Conservation (phyloP, 2,797 vertebrate species). For the Cyprinella venusta region DNA sequence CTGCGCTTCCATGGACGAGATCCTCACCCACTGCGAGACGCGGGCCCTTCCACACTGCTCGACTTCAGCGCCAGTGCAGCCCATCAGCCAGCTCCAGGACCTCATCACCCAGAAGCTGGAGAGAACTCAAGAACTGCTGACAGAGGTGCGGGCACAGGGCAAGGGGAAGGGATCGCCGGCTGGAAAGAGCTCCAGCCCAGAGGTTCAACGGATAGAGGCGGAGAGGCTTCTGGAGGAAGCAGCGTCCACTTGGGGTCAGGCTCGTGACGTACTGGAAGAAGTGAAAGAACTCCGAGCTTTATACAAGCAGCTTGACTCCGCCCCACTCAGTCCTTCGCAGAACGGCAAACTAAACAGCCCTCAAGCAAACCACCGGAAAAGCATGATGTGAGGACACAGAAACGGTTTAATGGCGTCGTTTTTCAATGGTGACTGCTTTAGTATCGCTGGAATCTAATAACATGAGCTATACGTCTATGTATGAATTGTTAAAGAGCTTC, state of each 20-base stretch:
- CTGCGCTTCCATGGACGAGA: constrained; percentile 92
- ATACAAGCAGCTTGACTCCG: constrained; percentile 80
- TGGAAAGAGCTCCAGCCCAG: constrained; percentile 67
- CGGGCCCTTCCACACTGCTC: constrained; percentile 49
- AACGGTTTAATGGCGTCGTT: not conserved
- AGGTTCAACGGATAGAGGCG: constrained; percentile 77
- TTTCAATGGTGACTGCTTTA: constrained; percentile 13
- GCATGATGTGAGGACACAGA: constrained; percentile 79
- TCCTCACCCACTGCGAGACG: constrained; percentile 79
- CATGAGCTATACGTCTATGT: constrained; percentile 21
- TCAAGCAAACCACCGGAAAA: constrained; percentile 78
- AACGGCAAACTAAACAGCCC: constrained; percentile 73
- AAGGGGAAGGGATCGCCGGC: constrained; percentile 70
- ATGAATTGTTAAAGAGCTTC: constrained; percentile 35
- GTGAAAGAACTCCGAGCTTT: constrained; percentile 86
- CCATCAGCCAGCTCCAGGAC: constrained; percentile 83
- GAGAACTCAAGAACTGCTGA: constrained; percentile 89
- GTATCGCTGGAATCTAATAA: constrained; percentile 19
- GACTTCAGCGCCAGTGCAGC: constrained; percentile 48
- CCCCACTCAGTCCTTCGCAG: constrained; percentile 66
- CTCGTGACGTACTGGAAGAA: constrained; percentile 87
- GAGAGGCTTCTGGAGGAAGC: constrained; percentile 89
- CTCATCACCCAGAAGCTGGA: constrained; percentile 89
- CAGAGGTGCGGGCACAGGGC: constrained; percentile 74
- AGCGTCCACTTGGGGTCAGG: constrained; percentile 84